Base-by-base conservation (phyloP, 1,140 invertebrate species). In the Sarcophaga bullata region DNA sequence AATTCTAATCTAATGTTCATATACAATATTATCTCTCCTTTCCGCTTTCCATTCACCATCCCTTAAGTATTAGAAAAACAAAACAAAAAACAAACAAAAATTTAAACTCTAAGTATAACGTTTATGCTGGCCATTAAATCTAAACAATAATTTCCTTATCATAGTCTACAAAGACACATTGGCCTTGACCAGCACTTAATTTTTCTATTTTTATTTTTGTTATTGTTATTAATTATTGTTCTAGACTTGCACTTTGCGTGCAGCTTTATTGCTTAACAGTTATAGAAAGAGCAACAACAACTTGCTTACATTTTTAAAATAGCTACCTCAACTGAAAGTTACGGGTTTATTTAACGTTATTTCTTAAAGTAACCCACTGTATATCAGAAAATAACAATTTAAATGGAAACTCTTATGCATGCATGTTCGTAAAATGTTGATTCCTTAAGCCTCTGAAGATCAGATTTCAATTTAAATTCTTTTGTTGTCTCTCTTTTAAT, bases 391-490 rank as follows among this genome's bases (percentile, higher is more conserved):
- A 37, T 37, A 4, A 37, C 1, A 37, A 37, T 37, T 37, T 2
- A 37, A 37, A 2, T 37, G 25, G 4, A 37, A 37, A 37, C 25
- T 37, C 25, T 37, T 37, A 37, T 37, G 25, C 25, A 37, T 37
- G 25, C 25, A 37, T 37, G 25, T 4, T 37, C 25, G 25, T 37
- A 37, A 37, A 37, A 37, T 37, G 25, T 37, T 37, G 25, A 37
- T 37, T 37, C 25, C 25, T 37, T 37, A 37, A 37, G 25, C 25
- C 25, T 37, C n/a, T 15, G 13, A n/a, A 58, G 54, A 58, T 13
- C 54, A n/a, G 54, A 58, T 58, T 58, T 58, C 54, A 58, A 58
- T 58, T 58, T 58, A 58, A 58, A 58, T 58, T 58, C 54, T 58
- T 58, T 58, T 58, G n/a, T 58, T 58, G 54, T 58, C 3, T 37